These are phyloP conservation scores for Moxostoma hubbsi DNA, from an alignment of 2,797 vertebrate genomes.

Conservation along the genomic window DNA sequence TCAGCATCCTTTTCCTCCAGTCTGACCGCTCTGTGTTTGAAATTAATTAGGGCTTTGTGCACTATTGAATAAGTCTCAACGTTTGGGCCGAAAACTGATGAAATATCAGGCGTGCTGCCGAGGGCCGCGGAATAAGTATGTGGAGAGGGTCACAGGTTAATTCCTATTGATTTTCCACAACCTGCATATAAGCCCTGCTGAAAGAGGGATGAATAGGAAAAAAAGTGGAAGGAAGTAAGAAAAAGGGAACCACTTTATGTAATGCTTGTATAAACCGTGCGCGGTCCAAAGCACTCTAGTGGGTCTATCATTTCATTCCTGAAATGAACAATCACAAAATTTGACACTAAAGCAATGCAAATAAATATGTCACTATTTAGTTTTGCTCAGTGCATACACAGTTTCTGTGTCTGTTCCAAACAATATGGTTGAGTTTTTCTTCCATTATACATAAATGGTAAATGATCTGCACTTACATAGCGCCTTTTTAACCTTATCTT, in stretches of 20 bases:
- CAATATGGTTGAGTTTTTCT: too few relatives aligned
- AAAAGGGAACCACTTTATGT: conserved; percentile 1
- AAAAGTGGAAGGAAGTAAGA: neutral
- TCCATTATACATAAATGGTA: too few relatives aligned
- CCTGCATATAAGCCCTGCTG: conserved; percentile 74
- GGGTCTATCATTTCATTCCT: neutral
- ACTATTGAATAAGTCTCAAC: conserved; percentile 82
- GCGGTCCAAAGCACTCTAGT: neutral
- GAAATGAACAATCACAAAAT: neutral
- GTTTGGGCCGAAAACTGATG: conserved; percentile 85
- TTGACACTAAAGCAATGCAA: neutral
- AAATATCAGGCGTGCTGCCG: conserved; percentile 85
- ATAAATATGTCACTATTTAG: neutral
- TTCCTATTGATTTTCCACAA: conserved; percentile 86
- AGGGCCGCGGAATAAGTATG: conserved; percentile 86
- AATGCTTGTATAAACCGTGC: conserved; percentile 26
- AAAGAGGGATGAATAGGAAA: neutral
- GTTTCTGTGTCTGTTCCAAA: too few relatives aligned
- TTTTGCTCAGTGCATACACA: too few relatives aligned
- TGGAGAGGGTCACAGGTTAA: conserved; percentile 85
- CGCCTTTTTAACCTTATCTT: too few relatives aligned
- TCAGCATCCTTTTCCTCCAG: conserved; percentile 57
- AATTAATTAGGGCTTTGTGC: conserved; percentile 81
- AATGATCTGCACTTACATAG: too few relatives aligned
- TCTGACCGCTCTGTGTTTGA: conserved; percentile 62